Evolutionary conservation across 2,113 vertebrate species (phyloP), one percentile per base, ranked within the genome.

Genomic region (Lepus timidus): DNA sequence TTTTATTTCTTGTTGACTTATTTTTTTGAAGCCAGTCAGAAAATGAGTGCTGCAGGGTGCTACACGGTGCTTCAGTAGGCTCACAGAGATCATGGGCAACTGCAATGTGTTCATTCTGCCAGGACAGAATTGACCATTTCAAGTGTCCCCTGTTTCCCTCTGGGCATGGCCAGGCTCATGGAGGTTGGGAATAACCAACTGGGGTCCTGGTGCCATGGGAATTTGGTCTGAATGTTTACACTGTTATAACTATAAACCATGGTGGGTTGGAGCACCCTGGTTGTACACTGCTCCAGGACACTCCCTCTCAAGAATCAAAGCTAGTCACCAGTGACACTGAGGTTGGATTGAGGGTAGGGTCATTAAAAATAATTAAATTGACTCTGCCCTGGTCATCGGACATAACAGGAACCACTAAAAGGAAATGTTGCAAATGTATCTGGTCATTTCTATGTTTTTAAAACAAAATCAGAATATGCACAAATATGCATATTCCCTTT

Each of bases 21-120:
- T 74, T 95, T 85, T 85, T 91, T 91, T 88, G 70, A 90, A 92
- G 68, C 88, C 55, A 31, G 79, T 93, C 44, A 12, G 75, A 93
- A 89, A 95, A 96, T 96, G 52, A 89, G 55, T 93, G 64, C 92
- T 83, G 9, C 49, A 94, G 91, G 61, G 73, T 58, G 95, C 49
- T 36, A 68, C 89, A 67, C 0, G 90, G 81, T 44, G 85, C 67
- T 68, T 92, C 29, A 49, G 64, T 4, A 82, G 39, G 39, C 61
- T 65, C 11, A 86, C 86, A 62, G 94, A 93, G 75, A 79, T 71
- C 88, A 96, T 80, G 80, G 79, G 31, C 22, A 70, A 23, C 6
- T 86, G 33, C 65, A 86, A 14, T 62, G 49, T 73, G 55, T 33
- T 95, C 88, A 88, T 81, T 84, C 82, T 55, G 49, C 44, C 33